Conservation (phyloP, 1,140 invertebrate genomes). For the Cyphomyrmex costatus region DNA sequence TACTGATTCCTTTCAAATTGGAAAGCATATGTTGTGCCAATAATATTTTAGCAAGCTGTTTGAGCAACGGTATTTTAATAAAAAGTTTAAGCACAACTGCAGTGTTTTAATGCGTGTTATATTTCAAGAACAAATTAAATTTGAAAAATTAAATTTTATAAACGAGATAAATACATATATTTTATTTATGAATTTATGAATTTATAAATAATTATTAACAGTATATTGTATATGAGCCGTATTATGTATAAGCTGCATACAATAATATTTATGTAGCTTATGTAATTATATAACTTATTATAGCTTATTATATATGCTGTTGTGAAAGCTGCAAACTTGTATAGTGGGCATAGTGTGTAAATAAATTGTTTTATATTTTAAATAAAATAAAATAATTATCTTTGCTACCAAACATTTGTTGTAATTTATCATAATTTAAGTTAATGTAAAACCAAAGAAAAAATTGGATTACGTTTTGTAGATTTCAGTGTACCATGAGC, state of each 20-base stretch:
- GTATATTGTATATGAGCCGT: background rate
- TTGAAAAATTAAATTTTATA: conserved; percentile 3
- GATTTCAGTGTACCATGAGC: background rate
- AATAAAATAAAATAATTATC: conserved; percentile 53
- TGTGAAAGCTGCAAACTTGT: background rate
- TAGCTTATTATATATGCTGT: background rate
- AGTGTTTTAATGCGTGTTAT: background rate
- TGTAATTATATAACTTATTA: too few species aligned
- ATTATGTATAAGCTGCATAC: too few species aligned
- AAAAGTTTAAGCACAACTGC: background rate
- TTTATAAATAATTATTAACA: conserved; percentile 24
- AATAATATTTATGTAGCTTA: background rate
- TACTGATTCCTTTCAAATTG: conserved; percentile 24
- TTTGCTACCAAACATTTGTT: conserved; percentile 21
- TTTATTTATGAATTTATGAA: background rate
- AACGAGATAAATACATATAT: background rate
- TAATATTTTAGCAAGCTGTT: conserved; percentile 51
- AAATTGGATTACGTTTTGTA: background rate
- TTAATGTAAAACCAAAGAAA: conserved; percentile 2
- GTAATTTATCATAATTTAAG: conserved; percentile 38
- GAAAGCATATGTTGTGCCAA: conserved; percentile 21
- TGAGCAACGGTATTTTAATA: conserved; percentile 12
- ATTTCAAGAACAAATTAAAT: background rate
- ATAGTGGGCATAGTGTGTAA: background rate
- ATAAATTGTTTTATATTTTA: conserved; percentile 23